These are phyloP conservation scores for Trissolcus basalis DNA, from an alignment of 1,140 invertebrate genomes.

Conservation along the genomic window DNA sequence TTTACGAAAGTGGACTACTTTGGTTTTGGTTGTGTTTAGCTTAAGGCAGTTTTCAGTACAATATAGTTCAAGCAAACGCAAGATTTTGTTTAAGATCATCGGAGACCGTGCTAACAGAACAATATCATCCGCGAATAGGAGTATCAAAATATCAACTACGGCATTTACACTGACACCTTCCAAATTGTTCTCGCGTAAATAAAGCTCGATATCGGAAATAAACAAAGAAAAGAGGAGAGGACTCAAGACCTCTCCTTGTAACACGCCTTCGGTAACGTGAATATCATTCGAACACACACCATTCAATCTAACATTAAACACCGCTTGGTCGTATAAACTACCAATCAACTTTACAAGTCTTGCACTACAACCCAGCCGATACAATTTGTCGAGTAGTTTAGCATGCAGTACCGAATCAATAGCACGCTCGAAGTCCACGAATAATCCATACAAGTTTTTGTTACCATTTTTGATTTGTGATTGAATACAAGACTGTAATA, in stretches of 20 bases:
- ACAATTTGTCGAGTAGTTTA: neutral
- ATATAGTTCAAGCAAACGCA: neutral
- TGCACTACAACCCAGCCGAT: neutral
- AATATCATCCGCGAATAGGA: neutral
- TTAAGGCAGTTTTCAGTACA: neutral
- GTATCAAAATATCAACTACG: neutral
- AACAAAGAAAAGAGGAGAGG: neutral
- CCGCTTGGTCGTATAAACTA: neutral
- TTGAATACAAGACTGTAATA: too few relatives aligned
- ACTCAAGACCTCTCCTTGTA: neutral
- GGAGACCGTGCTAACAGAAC: neutral
- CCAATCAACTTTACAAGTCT: neutral
- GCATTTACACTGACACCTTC: neutral
- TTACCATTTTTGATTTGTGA: too few relatives aligned
- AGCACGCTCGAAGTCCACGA: neutral
- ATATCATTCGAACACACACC: neutral
- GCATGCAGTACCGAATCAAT: neutral
- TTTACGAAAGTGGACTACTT: neutral
- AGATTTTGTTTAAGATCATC: neutral
- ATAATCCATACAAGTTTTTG: neutral
- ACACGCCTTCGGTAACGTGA: neutral
- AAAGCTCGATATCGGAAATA: neutral
- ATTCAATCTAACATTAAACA: neutral
- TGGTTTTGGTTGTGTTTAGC: neutral
- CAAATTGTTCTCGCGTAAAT: neutral